Evolutionary conservation across 2,113 vertebrate species (phyloP).

Genomic region (Callocephalon fimbriatum): DNA sequence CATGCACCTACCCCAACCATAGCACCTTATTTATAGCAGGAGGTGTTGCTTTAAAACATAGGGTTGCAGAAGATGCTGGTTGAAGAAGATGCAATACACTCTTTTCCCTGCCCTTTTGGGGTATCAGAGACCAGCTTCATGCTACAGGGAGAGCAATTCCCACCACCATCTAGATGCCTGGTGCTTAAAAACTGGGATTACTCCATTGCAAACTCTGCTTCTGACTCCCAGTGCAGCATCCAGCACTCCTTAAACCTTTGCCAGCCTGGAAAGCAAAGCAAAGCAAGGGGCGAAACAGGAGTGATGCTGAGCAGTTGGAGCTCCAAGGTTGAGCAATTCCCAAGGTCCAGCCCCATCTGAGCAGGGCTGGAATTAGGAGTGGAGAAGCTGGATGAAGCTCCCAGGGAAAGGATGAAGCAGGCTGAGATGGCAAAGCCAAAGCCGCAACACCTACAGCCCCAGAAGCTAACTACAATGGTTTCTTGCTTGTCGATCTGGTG

Average conservation of each 20-base stretch:
- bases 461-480: too few species aligned
- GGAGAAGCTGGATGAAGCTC: not conserved
- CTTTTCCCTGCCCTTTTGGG: not conserved
- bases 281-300: not conserved
- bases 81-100: rapidly evolving
- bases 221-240: not conserved
- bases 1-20: rapidly evolving
- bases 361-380: not conserved
- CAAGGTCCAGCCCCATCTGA: not conserved
- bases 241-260: rapidly evolving
- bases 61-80: not conserved
- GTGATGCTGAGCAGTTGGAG: not conserved
- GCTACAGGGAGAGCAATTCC: not conserved
- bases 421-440: not conserved
- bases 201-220: not conserved
- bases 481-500: too few species aligned
- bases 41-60: not conserved
- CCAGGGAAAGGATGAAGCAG: not conserved
- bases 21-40: not conserved
- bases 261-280: not conserved
- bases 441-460: too few species aligned
- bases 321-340: not conserved
- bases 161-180: rapidly evolving
- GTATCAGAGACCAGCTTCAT: not conserved
- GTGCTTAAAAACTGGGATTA: not conserved